These are phyloP conservation scores for Limnodromus scolopaceus DNA, from an alignment of 2,797 vertebrate species.

Conservation along the genomic window DNA sequence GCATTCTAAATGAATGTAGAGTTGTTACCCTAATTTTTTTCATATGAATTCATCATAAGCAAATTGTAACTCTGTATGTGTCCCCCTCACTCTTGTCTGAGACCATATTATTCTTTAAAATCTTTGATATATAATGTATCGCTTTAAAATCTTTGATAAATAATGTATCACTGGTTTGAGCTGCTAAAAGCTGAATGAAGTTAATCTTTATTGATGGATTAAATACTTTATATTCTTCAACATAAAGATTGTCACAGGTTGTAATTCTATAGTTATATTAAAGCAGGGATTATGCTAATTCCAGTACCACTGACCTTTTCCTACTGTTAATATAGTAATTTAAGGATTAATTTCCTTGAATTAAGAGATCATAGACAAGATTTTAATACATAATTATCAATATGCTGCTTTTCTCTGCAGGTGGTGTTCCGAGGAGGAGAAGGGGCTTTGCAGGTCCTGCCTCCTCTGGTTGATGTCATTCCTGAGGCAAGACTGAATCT, in stretches of 20 bases:
- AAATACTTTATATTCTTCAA: background rate
- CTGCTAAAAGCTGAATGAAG: background rate
- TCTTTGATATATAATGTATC: background rate
- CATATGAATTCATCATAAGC: background rate
- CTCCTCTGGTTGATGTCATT: slow-evolving; percentile 96
- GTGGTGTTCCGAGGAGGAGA: slow-evolving; percentile 98
- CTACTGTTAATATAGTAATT: background rate
- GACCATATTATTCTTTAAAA: background rate
- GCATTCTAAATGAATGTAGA: background rate
- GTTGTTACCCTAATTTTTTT: background rate
- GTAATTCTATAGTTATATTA: background rate
- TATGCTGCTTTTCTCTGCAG: slow-evolving; percentile 70
- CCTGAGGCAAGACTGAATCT: slow-evolving; percentile 96
- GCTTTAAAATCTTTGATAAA: background rate
- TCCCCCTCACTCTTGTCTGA: background rate
- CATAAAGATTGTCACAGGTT: background rate
- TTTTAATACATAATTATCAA: background rate
- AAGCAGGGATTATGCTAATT: background rate
- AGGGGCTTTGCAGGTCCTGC: slow-evolving; percentile 91
- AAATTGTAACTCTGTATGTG: background rate
- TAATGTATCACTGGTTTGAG: background rate
- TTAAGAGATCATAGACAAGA: background rate
- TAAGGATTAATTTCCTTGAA: background rate
- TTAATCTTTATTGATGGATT: background rate
- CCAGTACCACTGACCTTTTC: background rate